Evolutionary conservation across 92 coral and sea anemone species (phyloP), one percentile per base, ranked within the genome.

Genomic region (Metridium senile): DNA sequence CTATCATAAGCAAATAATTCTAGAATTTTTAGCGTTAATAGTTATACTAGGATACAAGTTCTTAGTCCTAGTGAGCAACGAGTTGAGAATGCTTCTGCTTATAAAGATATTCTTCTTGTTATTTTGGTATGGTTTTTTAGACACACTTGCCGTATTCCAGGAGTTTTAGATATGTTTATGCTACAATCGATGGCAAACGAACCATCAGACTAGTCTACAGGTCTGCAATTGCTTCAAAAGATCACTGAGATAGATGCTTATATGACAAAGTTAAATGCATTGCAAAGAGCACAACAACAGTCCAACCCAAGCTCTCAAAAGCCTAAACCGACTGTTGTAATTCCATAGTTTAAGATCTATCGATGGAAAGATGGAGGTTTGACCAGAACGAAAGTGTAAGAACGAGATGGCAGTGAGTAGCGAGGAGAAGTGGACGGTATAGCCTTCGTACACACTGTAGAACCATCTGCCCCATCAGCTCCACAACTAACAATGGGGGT

Each of bases 401-500:
- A 33, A 21, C 6, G 25, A 57, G 68, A 52, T 71, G 31, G 33
- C 52, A 25, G 22, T 22, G 76, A 31, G 13, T 39, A 39, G 13
- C 49, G 13, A 39, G 49, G 49, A 39, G 8, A 39, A 39, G 49
- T 39, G 8, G 49, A n/a, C n/a, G n/a, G n/a, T n/a, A n/a, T n/a
- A n/a, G n/a, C n/a, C 49, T 39, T 39, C 49, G 49, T n/a, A n/a
- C n/a, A n/a, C n/a, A 39, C 13, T 13, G 49, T 39, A 6, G 8
- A 28, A 73, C 54, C 78, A 73, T 73, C 78, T 73, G 78, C 78
- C 65, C 56, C 22, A 47, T 64, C 18, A n/a, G n/a, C n/a, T n/a
- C n/a, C n/a, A 39, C 6, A 6, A 58, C 65, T 30, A 58, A 61
- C 63, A 73, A 73, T 31, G 54, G 64, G 53, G 64, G 16, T 73